These are phyloP conservation scores for Hydractinia echinata DNA, from an alignment of 30 jellyfish, hydroid and myxozoan genomes.

Conservation along the genomic window DNA sequence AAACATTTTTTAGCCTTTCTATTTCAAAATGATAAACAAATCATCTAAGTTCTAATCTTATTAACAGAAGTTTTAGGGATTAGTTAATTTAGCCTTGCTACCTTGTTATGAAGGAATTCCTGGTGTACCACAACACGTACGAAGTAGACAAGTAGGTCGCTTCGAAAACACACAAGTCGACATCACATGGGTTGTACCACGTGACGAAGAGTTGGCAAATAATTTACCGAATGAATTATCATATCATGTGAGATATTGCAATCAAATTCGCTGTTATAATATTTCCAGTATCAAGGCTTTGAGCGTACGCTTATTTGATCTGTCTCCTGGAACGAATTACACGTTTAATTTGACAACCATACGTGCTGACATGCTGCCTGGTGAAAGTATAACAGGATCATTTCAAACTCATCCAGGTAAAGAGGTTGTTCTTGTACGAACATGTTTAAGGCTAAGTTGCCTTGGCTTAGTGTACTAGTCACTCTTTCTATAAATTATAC, in stretches of 20 bases:
- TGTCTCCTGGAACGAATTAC: neutral
- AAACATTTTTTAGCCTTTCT: no score
- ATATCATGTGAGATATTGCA: neutral
- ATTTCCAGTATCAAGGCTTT: neutral
- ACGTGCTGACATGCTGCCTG: neutral
- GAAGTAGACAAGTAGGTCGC: neutral
- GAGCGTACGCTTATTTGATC: neutral
- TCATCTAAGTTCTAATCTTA: no score
- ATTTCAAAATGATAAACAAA: no score
- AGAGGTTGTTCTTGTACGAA: no score
- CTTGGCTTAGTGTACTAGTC: no score
- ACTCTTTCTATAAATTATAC: no score
- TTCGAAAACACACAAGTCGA: neutral
- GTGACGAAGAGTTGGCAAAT: neutral
- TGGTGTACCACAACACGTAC: neutral
- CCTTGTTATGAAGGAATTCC: neutral
- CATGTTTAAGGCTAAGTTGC: no score
- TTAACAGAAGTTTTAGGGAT: no score
- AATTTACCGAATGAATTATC: neutral
- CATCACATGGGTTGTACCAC: neutral
- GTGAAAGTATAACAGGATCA: neutral
- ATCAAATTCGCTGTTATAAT: neutral
- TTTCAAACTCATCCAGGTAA: constrained; percentile 6
- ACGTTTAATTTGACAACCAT: neutral
- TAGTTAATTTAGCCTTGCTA: no score